Percentiles rank a stretch among this genome's conserved stretches.
Conservation (phyloP, 2,113 vertebrate species). For the Gnathonemus longibarbis region DNA sequence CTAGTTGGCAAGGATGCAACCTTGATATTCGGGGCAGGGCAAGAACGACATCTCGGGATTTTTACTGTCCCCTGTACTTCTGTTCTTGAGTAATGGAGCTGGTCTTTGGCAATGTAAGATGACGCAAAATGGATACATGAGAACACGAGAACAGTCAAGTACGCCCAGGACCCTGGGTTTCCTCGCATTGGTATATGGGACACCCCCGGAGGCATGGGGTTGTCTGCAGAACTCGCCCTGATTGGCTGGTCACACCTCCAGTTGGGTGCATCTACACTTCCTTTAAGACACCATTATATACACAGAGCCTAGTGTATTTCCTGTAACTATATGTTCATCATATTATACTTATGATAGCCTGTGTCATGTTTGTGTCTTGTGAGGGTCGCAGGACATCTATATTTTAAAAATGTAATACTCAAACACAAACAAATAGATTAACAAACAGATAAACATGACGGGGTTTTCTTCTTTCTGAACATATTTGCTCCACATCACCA, state of each 20-base stretch:
- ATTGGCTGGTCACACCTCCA: background rate
- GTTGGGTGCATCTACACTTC: background rate
- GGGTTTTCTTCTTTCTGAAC: background rate
- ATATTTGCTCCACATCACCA: background rate
- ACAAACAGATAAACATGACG: background rate
- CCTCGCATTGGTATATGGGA: background rate
- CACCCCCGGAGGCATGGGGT: background rate
- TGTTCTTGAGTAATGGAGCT: background rate
- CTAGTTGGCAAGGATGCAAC: background rate
- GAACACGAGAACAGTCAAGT: background rate
- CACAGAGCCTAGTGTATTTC: background rate
- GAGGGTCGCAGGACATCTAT: background rate
- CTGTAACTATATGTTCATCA: background rate
- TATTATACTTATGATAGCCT: background rate
- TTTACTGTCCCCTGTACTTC: background rate
- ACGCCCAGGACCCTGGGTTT: background rate
- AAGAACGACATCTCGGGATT: background rate
- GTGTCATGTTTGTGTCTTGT: background rate
- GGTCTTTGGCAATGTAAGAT: background rate
- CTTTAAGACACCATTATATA: background rate
- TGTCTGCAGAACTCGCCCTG: background rate
- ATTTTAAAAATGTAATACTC: background rate
- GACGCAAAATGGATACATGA: background rate
- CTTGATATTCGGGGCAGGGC: background rate
- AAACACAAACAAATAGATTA: background rate